Base-by-base conservation (phyloP, 2,113 vertebrate species). In the Myiozetetes cayanensis region DNA sequence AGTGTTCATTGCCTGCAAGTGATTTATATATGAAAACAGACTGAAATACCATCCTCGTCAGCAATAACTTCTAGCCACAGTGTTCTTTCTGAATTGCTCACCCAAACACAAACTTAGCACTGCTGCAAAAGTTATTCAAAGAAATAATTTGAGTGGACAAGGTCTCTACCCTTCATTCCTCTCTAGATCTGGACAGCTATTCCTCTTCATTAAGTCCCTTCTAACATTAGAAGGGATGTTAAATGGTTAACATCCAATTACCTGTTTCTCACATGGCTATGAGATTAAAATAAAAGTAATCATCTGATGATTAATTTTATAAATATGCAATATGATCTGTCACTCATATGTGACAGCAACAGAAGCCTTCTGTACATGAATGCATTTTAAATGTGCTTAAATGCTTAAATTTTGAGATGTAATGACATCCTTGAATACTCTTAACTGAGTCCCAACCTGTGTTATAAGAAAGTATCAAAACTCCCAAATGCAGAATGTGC, bases 61-160 rank as follows among this genome's bases (percentile, higher is more conserved):
- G 59, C 68, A 86, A 4, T 41, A 79, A 72, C 31, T 72, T 85
- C 58, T 58, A 75, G 56, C 58, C 77, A 85, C 58, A 47, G 47
- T 43, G 49, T 61, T 93, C 41, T 61, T 53, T 67, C 58, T 49
- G 73, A 83, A 89, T 46, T 70, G 81, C 70, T 91, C 72, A 93
- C 43, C n/a, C 58, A 87, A 82, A 79, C 33, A 82, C 43, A 37
- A 83, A 71, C 7, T 47, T 39, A 49, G 35, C 35, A 58, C 27
- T 65, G 31, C 13, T n/a, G 56, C 27, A n/a, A 20, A 84, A 58
- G 56, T 72, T 85, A 58, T 49, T 72, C 58, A 50, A 28, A 77
- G 18, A 65, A 63, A 50, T 39, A 3, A 10, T 10, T 2, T 12
- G 28, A 71, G 8, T 46, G 28, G 37, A 46, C 47, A 76, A 70